Conservation (phyloP, 2,797 vertebrate genomes). For the Pseudochaenichthys georgianus region DNA sequence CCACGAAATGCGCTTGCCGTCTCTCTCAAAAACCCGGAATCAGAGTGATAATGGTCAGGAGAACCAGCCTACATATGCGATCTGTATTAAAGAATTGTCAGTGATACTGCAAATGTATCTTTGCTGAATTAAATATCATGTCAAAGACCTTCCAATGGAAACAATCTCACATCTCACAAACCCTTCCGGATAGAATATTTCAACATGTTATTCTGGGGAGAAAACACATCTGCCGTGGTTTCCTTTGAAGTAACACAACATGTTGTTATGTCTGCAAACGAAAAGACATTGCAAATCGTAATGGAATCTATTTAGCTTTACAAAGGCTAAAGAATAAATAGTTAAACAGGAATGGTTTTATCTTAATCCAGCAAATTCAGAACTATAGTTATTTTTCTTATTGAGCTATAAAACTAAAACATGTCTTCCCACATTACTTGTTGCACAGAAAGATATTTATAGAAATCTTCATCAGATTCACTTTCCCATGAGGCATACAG, state of each 20-base stretch:
- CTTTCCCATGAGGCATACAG: conserved; percentile 48
- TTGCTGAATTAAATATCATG: background rate
- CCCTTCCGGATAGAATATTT: conserved; percentile 32
- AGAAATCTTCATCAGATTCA: conserved; percentile 27
- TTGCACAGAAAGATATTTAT: conserved; percentile 17
- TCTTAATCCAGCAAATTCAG: background rate
- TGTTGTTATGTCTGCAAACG: conserved; percentile 37
- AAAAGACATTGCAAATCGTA: conserved; percentile 4
- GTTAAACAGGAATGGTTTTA: background rate
- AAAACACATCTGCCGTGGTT: conserved; percentile 60
- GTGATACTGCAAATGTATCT: background rate
- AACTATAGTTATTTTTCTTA: background rate
- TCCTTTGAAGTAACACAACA: conserved; percentile 51
- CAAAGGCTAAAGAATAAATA: background rate
- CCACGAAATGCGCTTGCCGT: too few species aligned
- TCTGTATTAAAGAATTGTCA: background rate
- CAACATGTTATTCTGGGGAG: conserved; percentile 51
- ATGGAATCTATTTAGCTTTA: background rate
- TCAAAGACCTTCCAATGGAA: conserved; percentile 23
- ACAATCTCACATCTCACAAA: conserved; percentile 19
- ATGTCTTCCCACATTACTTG: background rate
- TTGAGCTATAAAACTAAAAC: background rate
- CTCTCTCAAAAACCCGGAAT: background rate
- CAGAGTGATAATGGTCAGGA: background rate
- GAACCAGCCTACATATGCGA: background rate